phyloP scores from a whole-genome alignment of 2,797 vertebrate species.

The Cetoscarus ocellatus region DNA sequence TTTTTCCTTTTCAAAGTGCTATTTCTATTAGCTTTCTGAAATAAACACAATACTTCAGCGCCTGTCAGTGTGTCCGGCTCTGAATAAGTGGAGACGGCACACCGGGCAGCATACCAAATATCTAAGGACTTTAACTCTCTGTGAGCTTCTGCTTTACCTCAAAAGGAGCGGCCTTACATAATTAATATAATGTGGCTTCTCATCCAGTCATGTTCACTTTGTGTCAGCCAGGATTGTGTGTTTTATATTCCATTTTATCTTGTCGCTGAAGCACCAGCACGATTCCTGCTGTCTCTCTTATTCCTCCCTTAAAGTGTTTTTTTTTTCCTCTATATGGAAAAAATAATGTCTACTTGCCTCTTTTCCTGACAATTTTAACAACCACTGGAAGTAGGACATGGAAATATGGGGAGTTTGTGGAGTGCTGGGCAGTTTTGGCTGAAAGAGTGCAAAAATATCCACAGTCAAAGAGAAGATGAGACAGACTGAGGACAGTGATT shows the following conservation, averaged over 20 bases:
- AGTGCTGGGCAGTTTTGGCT: conserved; percentile 53
- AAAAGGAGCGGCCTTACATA: conserved; percentile 81
- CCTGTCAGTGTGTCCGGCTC: conserved; percentile 64
- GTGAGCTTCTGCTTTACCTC: conserved; percentile 66
- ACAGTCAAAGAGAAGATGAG: too few relatives aligned
- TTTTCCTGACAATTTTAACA: conserved; percentile 54
- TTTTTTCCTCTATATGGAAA: conserved; percentile 3
- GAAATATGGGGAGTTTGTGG: conserved; percentile 29
- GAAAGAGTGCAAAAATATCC: too few relatives aligned
- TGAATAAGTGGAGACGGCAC: conserved; percentile 54
- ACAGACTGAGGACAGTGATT: too few relatives aligned
- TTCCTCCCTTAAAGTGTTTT: conserved; percentile 11
- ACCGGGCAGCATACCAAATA: conserved; percentile 63
- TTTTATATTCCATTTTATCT: conserved; percentile 86
- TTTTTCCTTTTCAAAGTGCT: conserved; percentile 23
- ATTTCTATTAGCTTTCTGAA: conserved; percentile 54
- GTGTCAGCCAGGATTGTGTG: conserved; percentile 76
- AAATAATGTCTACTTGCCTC: conserved; percentile 18
- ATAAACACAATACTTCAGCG: conserved; percentile 59
- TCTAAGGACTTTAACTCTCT: conserved; percentile 64
- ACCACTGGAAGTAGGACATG: conserved; percentile 70
- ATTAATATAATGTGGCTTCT: conserved; percentile 85
- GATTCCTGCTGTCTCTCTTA: conserved; percentile 48
- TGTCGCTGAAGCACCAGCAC: conserved; percentile 56
- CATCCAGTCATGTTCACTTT: conserved; percentile 81